Evolutionary conservation across 2,888 invertebrate genomes (phyloP).

Genomic region (Dolichopus griseipennis): DNA sequence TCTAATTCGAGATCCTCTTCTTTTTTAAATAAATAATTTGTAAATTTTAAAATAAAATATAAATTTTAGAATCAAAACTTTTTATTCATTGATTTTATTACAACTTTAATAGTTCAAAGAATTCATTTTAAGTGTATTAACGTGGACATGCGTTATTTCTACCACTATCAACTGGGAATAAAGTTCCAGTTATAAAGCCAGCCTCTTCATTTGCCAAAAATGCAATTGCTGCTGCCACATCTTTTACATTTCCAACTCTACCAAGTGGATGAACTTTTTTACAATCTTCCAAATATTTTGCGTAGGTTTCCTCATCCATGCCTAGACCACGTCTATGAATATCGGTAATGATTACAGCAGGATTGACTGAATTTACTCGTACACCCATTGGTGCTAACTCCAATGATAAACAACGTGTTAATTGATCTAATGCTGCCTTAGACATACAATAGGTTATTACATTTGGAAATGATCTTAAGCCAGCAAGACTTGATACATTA

Average conservation of each 20-base stretch:
- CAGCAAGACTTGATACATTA: conserved; percentile 89
- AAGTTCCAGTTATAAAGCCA: conserved; percentile 64
- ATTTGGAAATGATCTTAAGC: conserved; percentile 76
- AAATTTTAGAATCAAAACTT: too few species aligned
- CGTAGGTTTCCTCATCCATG: conserved; percentile 68
- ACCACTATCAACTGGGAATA: conserved; percentile 61
- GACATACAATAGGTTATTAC: conserved; percentile 88
- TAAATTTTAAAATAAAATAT: too few species aligned
- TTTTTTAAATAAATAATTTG: neutral
- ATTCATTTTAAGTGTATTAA: conserved; percentile 30
- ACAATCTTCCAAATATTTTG: conserved; percentile 68
- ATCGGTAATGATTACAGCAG: conserved; percentile 85
- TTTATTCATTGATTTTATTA: too few species aligned
- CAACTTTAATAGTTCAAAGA: neutral
- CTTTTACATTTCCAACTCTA: conserved; percentile 69
- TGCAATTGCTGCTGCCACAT: conserved; percentile 79
- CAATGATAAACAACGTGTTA: conserved; percentile 81
- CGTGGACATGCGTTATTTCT: conserved; percentile 57
- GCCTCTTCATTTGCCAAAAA: conserved; percentile 74
- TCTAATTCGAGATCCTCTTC: conserved; percentile 31
- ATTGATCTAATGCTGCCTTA: conserved; percentile 88
- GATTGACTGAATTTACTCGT: conserved; percentile 83
- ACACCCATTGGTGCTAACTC: conserved; percentile 71
- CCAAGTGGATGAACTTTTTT: conserved; percentile 84
- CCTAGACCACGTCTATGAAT: conserved; percentile 65